A percentile compares a stretch with the other conserved stretches of the same genome.
phyloP scores from a whole-genome alignment of 2,888 invertebrate species.

The Leptarthrus brevirostris region DNA sequence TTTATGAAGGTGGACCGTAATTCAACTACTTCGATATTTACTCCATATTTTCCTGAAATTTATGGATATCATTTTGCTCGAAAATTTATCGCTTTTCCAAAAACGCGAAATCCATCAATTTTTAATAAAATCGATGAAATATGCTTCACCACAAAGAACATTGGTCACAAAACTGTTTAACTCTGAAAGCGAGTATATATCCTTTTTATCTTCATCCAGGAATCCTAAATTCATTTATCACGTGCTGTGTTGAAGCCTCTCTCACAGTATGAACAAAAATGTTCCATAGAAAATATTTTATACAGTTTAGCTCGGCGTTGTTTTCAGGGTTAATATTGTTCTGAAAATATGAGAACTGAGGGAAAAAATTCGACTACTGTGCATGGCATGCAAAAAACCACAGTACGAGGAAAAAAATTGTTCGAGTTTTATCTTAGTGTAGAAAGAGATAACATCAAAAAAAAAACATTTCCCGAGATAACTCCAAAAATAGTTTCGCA shows the following conservation, averaged over 20 bases:
- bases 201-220: too few species aligned
- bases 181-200: too few species aligned
- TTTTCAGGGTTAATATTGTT: constrained; percentile 1
- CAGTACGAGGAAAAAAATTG: not conserved
- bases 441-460: not conserved
- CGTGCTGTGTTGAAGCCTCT: not conserved
- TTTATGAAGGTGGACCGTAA: too few species aligned
- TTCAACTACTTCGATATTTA: too few species aligned
- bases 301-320: not conserved
- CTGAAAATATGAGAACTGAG: not conserved
- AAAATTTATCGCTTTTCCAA: too few species aligned
- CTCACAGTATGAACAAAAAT: not conserved
- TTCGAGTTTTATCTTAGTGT: not conserved
- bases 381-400: not conserved
- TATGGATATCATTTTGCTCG: too few species aligned
- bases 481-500: not conserved
- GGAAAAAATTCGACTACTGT: not conserved
- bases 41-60: too few species aligned
- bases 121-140: too few species aligned
- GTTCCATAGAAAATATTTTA: not conserved
- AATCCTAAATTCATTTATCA: not conserved
- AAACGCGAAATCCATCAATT: too few species aligned
- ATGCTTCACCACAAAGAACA: too few species aligned
- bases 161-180: too few species aligned
- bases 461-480: constrained; percentile 6